Conservation (phyloP, 2,797 vertebrate species). For the Prunella strophiata region DNA sequence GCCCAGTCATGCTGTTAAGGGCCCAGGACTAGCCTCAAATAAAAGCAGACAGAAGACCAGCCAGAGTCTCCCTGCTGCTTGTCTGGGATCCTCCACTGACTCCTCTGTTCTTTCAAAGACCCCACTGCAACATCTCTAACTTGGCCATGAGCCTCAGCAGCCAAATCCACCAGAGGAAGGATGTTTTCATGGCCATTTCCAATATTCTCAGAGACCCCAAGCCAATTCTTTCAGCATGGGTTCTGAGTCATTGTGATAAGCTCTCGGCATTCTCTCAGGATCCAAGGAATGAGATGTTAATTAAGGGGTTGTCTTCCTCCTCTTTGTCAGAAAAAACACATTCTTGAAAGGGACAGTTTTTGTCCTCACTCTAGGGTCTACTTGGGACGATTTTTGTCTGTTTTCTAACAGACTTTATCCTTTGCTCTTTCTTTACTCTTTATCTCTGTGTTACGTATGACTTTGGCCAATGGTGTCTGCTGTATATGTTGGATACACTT, state of each 20-base stretch:
- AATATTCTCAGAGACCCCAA: not conserved
- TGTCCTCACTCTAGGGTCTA: rapidly evolving
- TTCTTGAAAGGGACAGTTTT: not conserved
- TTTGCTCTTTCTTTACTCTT: not conserved
- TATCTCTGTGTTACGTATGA: not conserved
- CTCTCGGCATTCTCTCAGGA: not conserved
- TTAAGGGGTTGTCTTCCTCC: not conserved
- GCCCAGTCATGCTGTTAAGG: not conserved
- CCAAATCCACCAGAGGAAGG: not conserved
- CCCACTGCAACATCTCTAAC: not conserved
- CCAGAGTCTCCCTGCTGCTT: not conserved
- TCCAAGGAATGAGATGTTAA: not conserved
- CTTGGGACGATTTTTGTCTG: not conserved
- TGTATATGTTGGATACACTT: not conserved
- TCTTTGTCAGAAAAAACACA: not conserved
- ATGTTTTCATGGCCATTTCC: not conserved
- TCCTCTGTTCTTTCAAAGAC: not conserved
- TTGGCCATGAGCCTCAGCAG: not conserved
- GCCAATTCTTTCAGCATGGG: not conserved
- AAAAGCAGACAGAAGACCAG: not conserved
- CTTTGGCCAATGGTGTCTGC: not conserved
- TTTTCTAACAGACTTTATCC: not conserved
- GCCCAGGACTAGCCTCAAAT: not conserved
- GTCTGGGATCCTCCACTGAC: not conserved
- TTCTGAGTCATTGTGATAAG: rapidly evolving